Evolutionary conservation across 2,888 invertebrate genomes (phyloP).

Genomic region (Tenthredo notha): DNA sequence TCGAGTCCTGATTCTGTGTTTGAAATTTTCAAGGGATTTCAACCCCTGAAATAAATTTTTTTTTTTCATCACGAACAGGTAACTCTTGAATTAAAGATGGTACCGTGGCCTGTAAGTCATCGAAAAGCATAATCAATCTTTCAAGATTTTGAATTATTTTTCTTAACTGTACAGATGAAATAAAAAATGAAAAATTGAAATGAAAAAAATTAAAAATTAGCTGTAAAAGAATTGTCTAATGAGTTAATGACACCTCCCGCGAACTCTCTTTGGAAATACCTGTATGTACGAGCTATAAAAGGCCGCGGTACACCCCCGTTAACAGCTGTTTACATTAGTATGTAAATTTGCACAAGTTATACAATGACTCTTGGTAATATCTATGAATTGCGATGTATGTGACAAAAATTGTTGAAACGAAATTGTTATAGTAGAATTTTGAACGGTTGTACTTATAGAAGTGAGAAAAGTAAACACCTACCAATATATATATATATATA

Average conservation of each 20-base stretch:
- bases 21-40: too few relatives aligned
- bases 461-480: background rate
- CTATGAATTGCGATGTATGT: background rate
- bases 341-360: constrained; percentile 23
- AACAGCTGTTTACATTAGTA: background rate
- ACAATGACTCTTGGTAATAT: background rate
- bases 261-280: background rate
- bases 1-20: too few relatives aligned
- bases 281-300: background rate
- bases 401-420: background rate
- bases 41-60: background rate
- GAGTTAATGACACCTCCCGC: background rate
- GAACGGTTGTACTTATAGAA: background rate
- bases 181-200: background rate
- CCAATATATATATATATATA: background rate
- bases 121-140: background rate
- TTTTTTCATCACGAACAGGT: background rate
- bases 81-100: background rate
- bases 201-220: background rate
- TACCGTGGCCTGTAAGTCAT: too few relatives aligned
- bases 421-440: background rate
- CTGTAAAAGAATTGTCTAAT: background rate
- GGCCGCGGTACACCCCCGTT: constrained; percentile 5
- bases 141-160: background rate
- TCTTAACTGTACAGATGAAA: background rate